Conservation (phyloP, 2,888 invertebrate genomes). For the Pherbina coryleti region DNA sequence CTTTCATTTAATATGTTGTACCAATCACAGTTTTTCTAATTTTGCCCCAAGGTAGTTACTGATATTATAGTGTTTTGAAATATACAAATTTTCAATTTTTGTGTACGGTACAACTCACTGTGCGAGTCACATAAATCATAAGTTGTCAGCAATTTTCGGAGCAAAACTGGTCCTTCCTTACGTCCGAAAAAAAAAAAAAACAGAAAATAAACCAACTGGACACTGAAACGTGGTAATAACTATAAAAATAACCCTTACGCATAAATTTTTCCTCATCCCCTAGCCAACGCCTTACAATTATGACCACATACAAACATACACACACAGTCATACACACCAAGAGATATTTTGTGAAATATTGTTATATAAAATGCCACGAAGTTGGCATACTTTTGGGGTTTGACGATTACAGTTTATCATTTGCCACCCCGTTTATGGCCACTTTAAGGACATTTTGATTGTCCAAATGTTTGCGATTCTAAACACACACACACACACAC, state of each 20-base stretch:
- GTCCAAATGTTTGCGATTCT: slow-evolving; percentile 45
- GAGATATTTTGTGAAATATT: slow-evolving; percentile 10
- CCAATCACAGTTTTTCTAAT: no score
- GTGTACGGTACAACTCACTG: no score
- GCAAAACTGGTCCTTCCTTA: not conserved
- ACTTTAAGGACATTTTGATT: slow-evolving; percentile 52
- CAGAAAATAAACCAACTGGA: not conserved
- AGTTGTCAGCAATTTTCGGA: slow-evolving; percentile 23
- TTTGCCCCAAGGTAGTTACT: no score
- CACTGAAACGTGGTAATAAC: slow-evolving; percentile 46
- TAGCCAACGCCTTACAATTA: no score
- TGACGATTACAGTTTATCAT: slow-evolving; percentile 52
- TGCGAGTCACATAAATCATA: slow-evolving; percentile 6
- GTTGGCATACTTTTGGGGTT: slow-evolving; percentile 46
- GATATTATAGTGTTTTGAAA: no score
- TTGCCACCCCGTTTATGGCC: slow-evolving; percentile 50
- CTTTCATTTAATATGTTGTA: no score
- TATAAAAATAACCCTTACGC: slow-evolving; percentile 49
- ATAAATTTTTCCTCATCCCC: slow-evolving; percentile 39
- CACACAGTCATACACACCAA: not conserved
- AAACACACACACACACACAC: slow-evolving; percentile 23
- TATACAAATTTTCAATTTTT: no score
- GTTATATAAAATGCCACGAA: slow-evolving; percentile 43
- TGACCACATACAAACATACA: not conserved
- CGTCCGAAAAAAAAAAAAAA: not conserved